Evolutionary conservation across 2,888 invertebrate species (phyloP).

Genomic region (Spatulosminthurus flaviceps): DNA sequence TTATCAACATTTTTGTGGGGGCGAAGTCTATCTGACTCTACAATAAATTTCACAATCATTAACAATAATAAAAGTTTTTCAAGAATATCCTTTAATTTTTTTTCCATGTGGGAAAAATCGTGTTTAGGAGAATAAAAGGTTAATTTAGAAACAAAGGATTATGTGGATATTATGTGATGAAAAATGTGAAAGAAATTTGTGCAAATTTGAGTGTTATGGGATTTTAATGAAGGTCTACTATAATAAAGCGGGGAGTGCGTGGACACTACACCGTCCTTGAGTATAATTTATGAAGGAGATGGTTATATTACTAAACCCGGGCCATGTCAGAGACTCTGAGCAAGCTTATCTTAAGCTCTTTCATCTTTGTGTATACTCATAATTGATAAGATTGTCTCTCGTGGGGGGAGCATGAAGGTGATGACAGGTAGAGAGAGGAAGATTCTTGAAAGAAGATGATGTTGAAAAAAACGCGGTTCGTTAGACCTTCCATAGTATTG

Average conservation of each 20-base stretch:
- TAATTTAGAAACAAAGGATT: too few species aligned
- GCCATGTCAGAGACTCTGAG: not conserved
- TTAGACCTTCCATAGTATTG: not conserved
- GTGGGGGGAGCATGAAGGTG: not conserved
- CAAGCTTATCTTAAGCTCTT: not conserved
- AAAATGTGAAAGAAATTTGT: not conserved
- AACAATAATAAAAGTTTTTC: too few species aligned
- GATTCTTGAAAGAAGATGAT: not conserved
- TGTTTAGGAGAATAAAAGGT: too few species aligned
- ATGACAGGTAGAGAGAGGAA: not conserved
- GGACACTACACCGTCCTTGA: not conserved
- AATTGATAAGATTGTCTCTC: conserved; percentile 2
- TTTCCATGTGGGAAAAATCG: too few species aligned
- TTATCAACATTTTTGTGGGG: too few species aligned
- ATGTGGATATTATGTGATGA: too few species aligned
- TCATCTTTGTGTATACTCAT: not conserved
- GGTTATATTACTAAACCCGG: not conserved
- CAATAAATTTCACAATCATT: too few species aligned
- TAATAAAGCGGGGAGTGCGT: not conserved
- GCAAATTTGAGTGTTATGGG: conserved; percentile 2
- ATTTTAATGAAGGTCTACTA: too few species aligned
- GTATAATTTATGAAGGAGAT: conserved; percentile 1
- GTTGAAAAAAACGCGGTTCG: conserved; percentile 5
- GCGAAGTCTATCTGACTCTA: too few species aligned
- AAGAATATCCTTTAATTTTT: too few species aligned